Evolutionary conservation across 2,888 invertebrate species (phyloP), one percentile per base, ranked within the genome.

Genomic region (Andrena hattorfiana): DNA sequence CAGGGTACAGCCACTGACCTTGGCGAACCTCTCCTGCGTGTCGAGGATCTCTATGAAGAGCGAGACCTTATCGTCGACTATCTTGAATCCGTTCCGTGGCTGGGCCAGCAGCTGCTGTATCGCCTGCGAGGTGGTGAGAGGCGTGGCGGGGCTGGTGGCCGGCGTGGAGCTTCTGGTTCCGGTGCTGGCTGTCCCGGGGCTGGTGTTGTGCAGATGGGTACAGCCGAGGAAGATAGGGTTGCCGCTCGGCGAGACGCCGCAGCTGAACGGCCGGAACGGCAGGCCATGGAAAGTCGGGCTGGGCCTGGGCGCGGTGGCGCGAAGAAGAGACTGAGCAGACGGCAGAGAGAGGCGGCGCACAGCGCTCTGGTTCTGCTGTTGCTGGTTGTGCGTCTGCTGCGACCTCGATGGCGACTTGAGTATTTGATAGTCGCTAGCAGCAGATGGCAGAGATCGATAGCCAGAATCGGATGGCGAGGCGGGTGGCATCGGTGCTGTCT

Each of bases 1-100:
- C 23, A 63, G 30, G 23, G 56, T 49, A 6, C 63, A 68, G 51
- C 77, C 84, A 91, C 93, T 94, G 94, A 97, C 97, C 97, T 97
- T 96, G 92, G 97, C 97, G 93, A 97, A 96, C 93, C 96, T 95
- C 93, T 97, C 97, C 95, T 97, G 97, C 73, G 97, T 96, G 93
- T 97, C 97, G 94, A 97, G 95, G 90, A 97, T 97, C 92, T 97
- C 97, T 93, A 97, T 96, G 94, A 97, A 97, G 67, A 97, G 95
- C 60, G 96, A 96, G 92, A 97, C 95, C 93, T 97, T 97, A 94
- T 97, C 97, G 92, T 97, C 97, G 94, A 96, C 96, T 92, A 97
- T 96, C 90, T 96, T 96, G 94, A 97, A 96, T 28, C 97, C 97
- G 92, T 97, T 97, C 80, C 97, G 95, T 16, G 97, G 96, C 93